A percentile compares a stretch with the other conserved stretches of the same genome.
phyloP scores from a whole-genome alignment of 1,140 invertebrate species.

The Papilio xuthus region DNA sequence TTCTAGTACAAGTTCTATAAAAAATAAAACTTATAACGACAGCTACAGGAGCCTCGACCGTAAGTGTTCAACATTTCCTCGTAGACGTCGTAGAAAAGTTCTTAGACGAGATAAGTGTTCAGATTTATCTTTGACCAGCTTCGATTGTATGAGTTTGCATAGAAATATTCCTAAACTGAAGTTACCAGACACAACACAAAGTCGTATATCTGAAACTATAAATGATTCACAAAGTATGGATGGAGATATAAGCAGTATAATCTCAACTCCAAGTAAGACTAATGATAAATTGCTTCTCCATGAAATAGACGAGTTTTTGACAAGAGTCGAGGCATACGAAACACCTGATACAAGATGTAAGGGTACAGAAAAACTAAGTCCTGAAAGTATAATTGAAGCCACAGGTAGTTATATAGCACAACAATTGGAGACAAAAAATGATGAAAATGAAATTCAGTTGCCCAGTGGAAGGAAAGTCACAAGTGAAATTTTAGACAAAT shows the following conservation, averaged over 20 bases:
- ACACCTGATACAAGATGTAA: conserved; percentile 63
- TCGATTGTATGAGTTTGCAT: conserved; percentile 50
- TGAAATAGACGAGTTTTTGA: conserved; percentile 82
- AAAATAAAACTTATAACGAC: conserved; percentile 57
- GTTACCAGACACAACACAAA: conserved; percentile 44
- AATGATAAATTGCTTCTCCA: conserved; percentile 75
- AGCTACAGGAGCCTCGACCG: conserved; percentile 65
- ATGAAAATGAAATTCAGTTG: conserved; percentile 58
- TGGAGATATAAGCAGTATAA: conserved; percentile 72
- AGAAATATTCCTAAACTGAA: conserved; percentile 52
- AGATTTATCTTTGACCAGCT: conserved; percentile 63
- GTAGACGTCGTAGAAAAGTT: conserved; percentile 61
- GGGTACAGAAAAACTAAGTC: conserved; percentile 48
- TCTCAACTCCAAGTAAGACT: conserved; percentile 74
- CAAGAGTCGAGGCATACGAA: conserved; percentile 80
- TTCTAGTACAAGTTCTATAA: conserved; percentile 51
- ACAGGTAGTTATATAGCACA: conserved; percentile 67
- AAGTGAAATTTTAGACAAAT: conserved; percentile 69
- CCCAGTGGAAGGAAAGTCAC: conserved; percentile 66
- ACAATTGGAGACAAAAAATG: conserved; percentile 59
- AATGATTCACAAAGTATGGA: conserved; percentile 75
- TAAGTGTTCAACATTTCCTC: conserved; percentile 71
- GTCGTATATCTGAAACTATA: conserved; percentile 43
- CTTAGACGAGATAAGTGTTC: conserved; percentile 47
- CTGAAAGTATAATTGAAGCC: conserved; percentile 71